Evolutionary conservation across 1,140 invertebrate species (phyloP).

Genomic region (Dinoponera quadriceps): DNA sequence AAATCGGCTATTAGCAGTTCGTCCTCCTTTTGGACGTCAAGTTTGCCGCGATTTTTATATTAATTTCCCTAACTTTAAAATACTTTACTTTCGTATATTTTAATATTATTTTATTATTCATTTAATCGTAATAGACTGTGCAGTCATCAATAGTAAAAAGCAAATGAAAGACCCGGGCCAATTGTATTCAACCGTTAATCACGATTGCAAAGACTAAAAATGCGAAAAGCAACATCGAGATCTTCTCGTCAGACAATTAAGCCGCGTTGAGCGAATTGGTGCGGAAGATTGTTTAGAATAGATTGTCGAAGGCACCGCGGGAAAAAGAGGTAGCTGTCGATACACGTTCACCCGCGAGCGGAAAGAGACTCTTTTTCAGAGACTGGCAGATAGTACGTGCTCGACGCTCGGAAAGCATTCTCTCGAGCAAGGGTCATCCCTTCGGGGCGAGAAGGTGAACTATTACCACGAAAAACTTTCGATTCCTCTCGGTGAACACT

Average conservation of each 20-base stretch:
- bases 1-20: no score
- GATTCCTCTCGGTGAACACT: slow-evolving; percentile 25
- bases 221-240: neutral
- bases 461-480: slow-evolving; percentile 47
- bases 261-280: neutral
- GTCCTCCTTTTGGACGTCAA: no score
- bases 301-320: neutral
- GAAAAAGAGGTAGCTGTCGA: slow-evolving; percentile 37
- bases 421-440: slow-evolving; percentile 55
- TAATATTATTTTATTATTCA: no score
- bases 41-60: no score
- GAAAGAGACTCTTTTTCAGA: neutral
- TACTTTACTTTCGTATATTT: no score
- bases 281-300: slow-evolving; percentile 39
- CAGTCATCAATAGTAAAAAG: no score
- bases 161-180: no score
- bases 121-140: no score
- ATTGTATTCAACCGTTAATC: no score
- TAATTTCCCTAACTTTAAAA: no score
- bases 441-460: slow-evolving; percentile 38
- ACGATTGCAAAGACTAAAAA: no score
- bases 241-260: slow-evolving; percentile 8
- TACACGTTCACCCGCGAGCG: slow-evolving; percentile 12
- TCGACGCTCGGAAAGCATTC: slow-evolving; percentile 50
- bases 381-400: slow-evolving; percentile 43